These are phyloP conservation scores for Hoplostethus atlanticus DNA, from an alignment of 2,797 vertebrate species.

Conservation along the genomic window DNA sequence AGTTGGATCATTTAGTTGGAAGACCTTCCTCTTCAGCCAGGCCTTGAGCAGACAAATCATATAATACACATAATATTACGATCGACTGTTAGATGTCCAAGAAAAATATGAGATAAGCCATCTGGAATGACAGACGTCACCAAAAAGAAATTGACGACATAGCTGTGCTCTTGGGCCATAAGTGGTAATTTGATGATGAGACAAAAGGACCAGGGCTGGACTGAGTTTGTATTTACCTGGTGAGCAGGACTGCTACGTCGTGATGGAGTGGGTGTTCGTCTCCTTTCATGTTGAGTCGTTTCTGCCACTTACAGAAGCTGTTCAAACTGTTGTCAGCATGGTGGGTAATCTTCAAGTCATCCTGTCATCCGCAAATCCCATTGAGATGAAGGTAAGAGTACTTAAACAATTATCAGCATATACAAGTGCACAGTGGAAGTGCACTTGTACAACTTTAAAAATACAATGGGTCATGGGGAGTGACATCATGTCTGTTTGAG, in stretches of 20 bases:
- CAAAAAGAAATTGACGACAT: background rate
- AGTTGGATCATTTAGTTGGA: no score
- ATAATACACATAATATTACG: no score
- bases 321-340: conserved; percentile 95
- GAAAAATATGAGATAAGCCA: no score
- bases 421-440: background rate
- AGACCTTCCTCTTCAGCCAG: no score
- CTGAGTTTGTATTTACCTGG: conserved; percentile 84
- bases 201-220: background rate
- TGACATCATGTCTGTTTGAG: no score
- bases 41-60: no score
- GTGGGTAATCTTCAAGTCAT: conserved; percentile 94
- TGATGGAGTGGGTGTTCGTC: conserved; percentile 93
- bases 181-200: rapidly evolving
- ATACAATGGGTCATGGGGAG: background rate
- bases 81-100: no score
- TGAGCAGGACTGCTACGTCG: conserved; percentile 93
- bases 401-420: background rate
- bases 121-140: background rate
- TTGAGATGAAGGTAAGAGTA: background rate
- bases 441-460: background rate
- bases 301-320: conserved; percentile 99
- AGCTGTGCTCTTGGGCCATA: background rate
- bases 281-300: conserved; percentile 92
- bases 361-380: conserved; percentile 75